Evolutionary conservation across 2,888 invertebrate species (phyloP), one percentile per base, ranked within the genome.

Genomic region (Hydroisotoma schaefferi): DNA sequence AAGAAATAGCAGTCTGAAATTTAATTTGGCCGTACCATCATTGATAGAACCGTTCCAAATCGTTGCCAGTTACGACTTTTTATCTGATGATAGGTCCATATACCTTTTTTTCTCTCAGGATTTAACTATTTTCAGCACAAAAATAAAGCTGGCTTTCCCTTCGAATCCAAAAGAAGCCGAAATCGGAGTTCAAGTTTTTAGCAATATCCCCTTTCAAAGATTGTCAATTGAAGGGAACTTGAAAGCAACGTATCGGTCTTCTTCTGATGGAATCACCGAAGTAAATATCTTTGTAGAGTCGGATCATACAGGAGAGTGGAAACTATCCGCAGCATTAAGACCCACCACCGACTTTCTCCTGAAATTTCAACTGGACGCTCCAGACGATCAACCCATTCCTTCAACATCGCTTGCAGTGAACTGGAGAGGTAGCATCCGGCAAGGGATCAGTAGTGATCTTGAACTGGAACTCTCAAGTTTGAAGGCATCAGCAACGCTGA

Each of bases 301-400:
- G 2, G 58, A 58, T 12, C 52, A 64, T 8, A 61, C 65, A 40
- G 65, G 70, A 2, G 63, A 70, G 10, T 72, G 72, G 72, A 65
- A 69, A 52, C 48, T 69, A 4, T 38, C 55, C 2, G 67, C 58
- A 12, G 53, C 57, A 8, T 22, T 72, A 4, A 54, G 70, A 43
- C 57, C 68, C 2, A 46, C 52, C 0, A 20, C 57, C 4, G 55
- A 68, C 29, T 60, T 72, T 38, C 52, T 59, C 27, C 29, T 54
- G 10, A 68, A 64, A 23, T 55, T 70, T 2, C 46, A 63, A 15
- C 48, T 71, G 20, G 61, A 61, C 8, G 65, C 62, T 18, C 68
- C 68, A 4, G 8, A 22, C 1, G 25, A 48, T 6, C 8, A 49
- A 5, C 10, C 27, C 5, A 18, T 43, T n/a, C 55, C 60, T 12